Base-by-base conservation (phyloP, 2,797 vertebrate species). In the Sebastes trivittatus region DNA sequence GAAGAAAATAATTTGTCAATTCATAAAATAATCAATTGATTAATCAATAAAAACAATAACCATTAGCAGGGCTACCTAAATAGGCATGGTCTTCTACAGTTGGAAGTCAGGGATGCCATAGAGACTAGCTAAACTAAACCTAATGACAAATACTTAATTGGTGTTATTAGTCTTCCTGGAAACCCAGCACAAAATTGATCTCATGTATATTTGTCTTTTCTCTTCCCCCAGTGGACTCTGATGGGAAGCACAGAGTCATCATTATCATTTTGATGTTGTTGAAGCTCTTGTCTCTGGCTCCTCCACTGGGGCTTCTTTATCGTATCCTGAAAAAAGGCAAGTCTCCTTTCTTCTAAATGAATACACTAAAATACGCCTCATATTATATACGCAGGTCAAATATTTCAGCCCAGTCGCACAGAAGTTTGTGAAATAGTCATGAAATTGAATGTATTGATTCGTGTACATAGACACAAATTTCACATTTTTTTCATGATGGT, bases 291-390 rank as follows among this genome's bases (percentile, higher is more conserved):
- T 69, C n/a, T 14, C 11, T 90, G 58, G 77, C 2, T 68, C 69
- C 61, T 77, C 59, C 11, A 2, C 14, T 88, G 18, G 83, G 66
- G 81, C 23, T 82, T 42, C 23, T 88, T 49, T 86, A 66, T 72
- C 1, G 0, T 0, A 18, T 86, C 11, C 0, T 79, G 16, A 88
- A 66, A 78, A 87, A 81, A 64, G 27, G 74, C 11, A 79, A 20
- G 56, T 73, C 18, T 64, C 23, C 2, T 23, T 14, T 22, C 10
- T 20, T n/a, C 1, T n/a, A 67, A 49, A 65, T 29, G 0, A 14
- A 25, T n/a, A 27, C 14, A 25, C 4, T 62, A 4, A 18, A 38
- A 81, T 55, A 36, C 7, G 18, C 11, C 6, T 69, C 2, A 58
- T 22, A 66, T 60, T 25, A 0, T 23, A 7, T 13, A 64, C 2